Base-by-base conservation (phyloP, 2,888 invertebrate species). In the Nomada ferruginata region DNA sequence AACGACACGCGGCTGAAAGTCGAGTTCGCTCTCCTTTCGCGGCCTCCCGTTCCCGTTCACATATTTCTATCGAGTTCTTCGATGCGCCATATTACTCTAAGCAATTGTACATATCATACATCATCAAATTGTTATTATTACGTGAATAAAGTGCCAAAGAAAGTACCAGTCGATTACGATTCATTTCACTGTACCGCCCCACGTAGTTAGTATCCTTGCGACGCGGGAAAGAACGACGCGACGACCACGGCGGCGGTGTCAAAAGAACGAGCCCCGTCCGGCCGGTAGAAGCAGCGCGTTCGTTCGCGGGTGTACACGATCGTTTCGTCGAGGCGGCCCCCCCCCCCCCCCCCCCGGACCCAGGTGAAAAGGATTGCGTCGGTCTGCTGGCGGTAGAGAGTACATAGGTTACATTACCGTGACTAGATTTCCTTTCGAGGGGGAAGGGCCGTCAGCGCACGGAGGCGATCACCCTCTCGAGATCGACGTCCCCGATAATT, bases 141-240 rank as follows among this genome's bases (percentile, higher is more conserved):
- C 84, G 87, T 89, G 88, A 92, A 92, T 93, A 93, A 93, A 93
- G 92, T 93, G 92, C 93, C 93, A 93, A 93, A 93, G 93, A 93
- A 92, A 93, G 79, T 29, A 78, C 42, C 53, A 2, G 13, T 4
- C 44, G 23, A 64, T 52, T 2, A 3, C 20, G 11, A 13, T 65
- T 61, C 0, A 18, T 63, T 50, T 9, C 7, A 7, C 26, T 47
- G 10, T 13, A 20, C 44, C 15, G 20, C 44, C 13, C 7, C 2
- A 0, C 36, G 36, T 29, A 7, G 36, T 36, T 29, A 7, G 36
- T 36, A 7, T 11, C 5, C 11, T 7, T 0, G 23, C 15, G 23
- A 57, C 57, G 26, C 20, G 20, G 20, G 20, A 20, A 20, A 20
- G 20, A 20, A 20, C 20, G 20, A 20, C 2, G 23, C 15, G 23